Evolutionary conservation across 1,140 invertebrate genomes (phyloP), one percentile per base, ranked within the genome.

Genomic region (silkworm (Bombyx mori)): DNA sequence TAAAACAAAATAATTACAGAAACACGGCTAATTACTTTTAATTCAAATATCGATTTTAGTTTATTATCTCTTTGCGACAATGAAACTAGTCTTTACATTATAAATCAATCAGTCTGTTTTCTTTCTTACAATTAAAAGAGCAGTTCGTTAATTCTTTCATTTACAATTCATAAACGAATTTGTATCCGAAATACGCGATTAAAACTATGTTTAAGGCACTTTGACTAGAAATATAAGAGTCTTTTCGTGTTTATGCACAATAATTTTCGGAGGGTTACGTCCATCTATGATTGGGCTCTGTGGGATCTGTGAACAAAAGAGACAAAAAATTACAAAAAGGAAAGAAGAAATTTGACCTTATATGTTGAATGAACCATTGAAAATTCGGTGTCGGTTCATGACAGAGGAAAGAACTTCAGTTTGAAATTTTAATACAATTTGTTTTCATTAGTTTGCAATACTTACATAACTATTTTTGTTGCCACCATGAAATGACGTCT

Each of bases 401-500:
- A 8, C n/a, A 8, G 8, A 50, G 4, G 12, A n/a, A 50, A n/a
- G 12, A 50, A 8, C 8, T 18, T 50, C n/a, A 8, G 6, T 8
- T 49, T 49, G 22, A 1, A 12, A 10, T 10, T 12, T 49, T 1
- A 49, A 10, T 49, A 35, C 1, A 35, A 35, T 35, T 35, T 35
- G 4, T 35, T 35, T 35, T 35, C 1, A 49, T 7, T 49, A 49
- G 48, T 49, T 18, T 8, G 6, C 26, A 79, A 75, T 79, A 88
- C 84, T 35, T 58, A 77, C 56, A 69, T 66, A 68, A 67, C 71
- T 85, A 89, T 88, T 88, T 89, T 57, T 91, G 89, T 77, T 95
- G 93, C 94, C 94, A 96, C 91, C 93, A 94, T n/a, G 92, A 93
- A 58, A 95, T 94, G 59, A 93, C 94, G 73, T 96, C 95, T 5